Base-by-base conservation (phyloP, 2,113 vertebrate species). In the Poeciliopsis retropinna region DNA sequence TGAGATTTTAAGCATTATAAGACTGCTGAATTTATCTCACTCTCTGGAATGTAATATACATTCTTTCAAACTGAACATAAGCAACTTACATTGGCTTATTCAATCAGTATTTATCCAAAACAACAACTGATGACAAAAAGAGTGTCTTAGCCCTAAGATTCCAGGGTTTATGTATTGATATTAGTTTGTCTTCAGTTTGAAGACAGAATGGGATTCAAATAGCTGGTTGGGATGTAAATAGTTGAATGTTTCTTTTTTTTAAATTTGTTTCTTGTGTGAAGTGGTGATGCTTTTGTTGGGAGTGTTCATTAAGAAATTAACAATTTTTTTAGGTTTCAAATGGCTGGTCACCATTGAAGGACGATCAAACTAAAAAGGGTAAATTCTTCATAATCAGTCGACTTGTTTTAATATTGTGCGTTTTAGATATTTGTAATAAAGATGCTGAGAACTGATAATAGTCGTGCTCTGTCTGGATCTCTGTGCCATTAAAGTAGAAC, bases 341-440 rank as follows among this genome's bases (percentile, higher is more conserved):
- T 57, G 22, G 51, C 8, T 10, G 22, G 7, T 57, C 51, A n/a
- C 44, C 44, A 57, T 22, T 57, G 22, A 19, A 47, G 44, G 44
- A 17, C 44, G 5, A 6, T 47, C 17, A 47, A 47, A 17, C 9
- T n/a, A 9, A n/a, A 57, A n/a, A 57, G 1, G 47, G 47, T 57
- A 10, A 1, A 57, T 57, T n/a, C n/a, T 47, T 47, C 1, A 19
- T 47, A 19, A 47, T 10, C 51, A 57, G 51, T 57, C 17, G 0
- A 57, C 5, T 47, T 47, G 44, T 47, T 47, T 47, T 47, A 47
- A 47, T 19, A 47, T 19, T 17, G 17, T 17, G 3, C 17, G 5
- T 19, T 47, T 17, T 47, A 47, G 44, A 22, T 57, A 39, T 67
- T 25, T 64, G 13, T 64, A 65, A 11, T 44, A 63, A 61, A 79